These are phyloP conservation scores for Agonopterix arenella DNA, from an alignment of 2,888 invertebrate genomes.

Conservation along the genomic window DNA sequence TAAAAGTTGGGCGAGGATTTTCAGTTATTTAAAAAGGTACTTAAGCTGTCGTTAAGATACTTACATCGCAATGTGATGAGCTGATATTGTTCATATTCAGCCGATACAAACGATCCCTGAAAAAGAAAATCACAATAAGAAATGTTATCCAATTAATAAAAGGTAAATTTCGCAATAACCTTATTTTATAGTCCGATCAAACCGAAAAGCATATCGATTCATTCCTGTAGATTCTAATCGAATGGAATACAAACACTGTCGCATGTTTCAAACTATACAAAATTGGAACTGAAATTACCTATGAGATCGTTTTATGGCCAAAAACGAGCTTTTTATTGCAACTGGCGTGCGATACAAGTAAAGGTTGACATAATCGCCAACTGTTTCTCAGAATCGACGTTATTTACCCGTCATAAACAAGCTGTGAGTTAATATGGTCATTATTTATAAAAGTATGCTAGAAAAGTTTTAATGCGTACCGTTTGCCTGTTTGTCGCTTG, in stretches of 20 bases:
- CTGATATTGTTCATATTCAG: constrained; percentile 92
- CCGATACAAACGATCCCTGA: constrained; percentile 89
- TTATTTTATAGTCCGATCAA: no score
- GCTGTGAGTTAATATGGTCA: no score
- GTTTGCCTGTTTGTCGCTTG: no score
- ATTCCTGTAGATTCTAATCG: no score
- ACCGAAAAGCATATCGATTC: no score
- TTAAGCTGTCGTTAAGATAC: constrained; percentile 14
- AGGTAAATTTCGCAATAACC: no score
- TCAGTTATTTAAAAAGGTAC: not conserved
- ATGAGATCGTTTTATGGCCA: constrained; percentile 53
- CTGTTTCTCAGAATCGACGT: no score
- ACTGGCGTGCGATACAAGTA: constrained; percentile 16
- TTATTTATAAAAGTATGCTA: no score
- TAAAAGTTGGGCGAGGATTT: no score
- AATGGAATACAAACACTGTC: constrained; percentile 18
- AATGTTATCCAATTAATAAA: no score
- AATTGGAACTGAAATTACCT: constrained; percentile 37
- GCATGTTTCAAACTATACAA: constrained; percentile 24
- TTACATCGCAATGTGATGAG: constrained; percentile 88
- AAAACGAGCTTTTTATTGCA: constrained; percentile 36
- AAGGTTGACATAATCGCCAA: not conserved
- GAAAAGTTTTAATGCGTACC: no score
- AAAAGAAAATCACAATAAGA: constrained; percentile 29
- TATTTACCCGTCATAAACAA: no score